Conservation (phyloP, 2,888 invertebrate species). For the Clepsis dumicolana region DNA sequence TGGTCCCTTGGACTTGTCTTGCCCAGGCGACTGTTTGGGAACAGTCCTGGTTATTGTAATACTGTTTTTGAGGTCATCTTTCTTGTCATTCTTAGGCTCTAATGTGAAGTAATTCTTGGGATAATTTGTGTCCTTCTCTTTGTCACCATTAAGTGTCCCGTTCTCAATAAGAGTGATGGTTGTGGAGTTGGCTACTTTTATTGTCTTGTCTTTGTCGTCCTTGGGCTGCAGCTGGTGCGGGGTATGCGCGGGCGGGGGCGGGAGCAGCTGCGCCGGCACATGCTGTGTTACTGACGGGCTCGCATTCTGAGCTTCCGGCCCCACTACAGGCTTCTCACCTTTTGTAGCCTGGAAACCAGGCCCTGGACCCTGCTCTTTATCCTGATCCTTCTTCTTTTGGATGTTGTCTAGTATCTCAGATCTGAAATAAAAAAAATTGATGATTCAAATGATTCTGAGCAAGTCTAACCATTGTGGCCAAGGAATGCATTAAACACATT, state of each 20-base stretch:
- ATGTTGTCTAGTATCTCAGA: slow-evolving; percentile 87
- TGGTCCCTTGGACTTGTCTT: slow-evolving; percentile 68
- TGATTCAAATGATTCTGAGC: not conserved
- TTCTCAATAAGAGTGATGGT: slow-evolving; percentile 80
- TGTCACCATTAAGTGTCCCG: slow-evolving; percentile 68
- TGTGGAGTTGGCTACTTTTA: slow-evolving; percentile 80
- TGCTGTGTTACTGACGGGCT: slow-evolving; percentile 72
- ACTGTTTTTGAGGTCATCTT: slow-evolving; percentile 82
- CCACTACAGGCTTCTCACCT: slow-evolving; percentile 62
- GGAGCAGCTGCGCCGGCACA: slow-evolving; percentile 72
- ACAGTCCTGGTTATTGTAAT: slow-evolving; percentile 80
- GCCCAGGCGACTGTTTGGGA: slow-evolving; percentile 70
- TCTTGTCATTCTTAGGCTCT: slow-evolving; percentile 79
- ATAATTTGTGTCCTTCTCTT: slow-evolving; percentile 75
- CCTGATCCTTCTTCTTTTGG: slow-evolving; percentile 83
- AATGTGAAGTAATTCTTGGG: slow-evolving; percentile 78
- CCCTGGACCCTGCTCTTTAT: slow-evolving; percentile 69
- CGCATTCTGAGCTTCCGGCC: slow-evolving; percentile 61
- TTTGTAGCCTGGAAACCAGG: slow-evolving; percentile 66
- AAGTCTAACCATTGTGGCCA: not conserved
- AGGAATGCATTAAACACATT: not conserved
- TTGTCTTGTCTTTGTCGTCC: slow-evolving; percentile 77
- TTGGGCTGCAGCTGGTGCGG: slow-evolving; percentile 62
- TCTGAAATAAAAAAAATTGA: slow-evolving; percentile 74
- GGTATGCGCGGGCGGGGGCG: slow-evolving; percentile 65